Conservation (phyloP, 2,888 invertebrate genomes). For the Cryptops parisi region DNA sequence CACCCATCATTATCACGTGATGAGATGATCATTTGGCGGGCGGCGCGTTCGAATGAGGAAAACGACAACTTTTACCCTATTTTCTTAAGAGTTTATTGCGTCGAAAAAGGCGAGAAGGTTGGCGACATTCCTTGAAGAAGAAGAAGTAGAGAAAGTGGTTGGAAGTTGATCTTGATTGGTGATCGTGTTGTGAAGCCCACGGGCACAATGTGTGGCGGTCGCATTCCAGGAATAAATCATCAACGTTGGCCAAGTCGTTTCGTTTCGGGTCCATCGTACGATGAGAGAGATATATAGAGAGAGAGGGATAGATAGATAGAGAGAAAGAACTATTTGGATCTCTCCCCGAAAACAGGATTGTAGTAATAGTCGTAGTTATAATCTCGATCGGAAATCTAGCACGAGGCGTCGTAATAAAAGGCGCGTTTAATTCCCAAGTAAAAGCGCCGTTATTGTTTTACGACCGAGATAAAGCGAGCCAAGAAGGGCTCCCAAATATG, state of each 20-base stretch:
- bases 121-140: not conserved
- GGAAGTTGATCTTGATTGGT: not conserved
- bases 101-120: not conserved
- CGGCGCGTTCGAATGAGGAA: too few species aligned
- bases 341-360: too few species aligned
- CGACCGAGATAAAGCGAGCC: slow-evolving; percentile 6
- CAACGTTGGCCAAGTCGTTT: not conserved
- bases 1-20: too few species aligned
- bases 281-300: not conserved
- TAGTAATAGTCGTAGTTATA: too few species aligned
- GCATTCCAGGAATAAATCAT: not conserved
- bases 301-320: not conserved
- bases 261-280: not conserved
- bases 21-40: too few species aligned
- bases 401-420: slow-evolving; percentile 4
- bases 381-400: slow-evolving; percentile 9
- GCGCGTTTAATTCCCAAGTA: slow-evolving; percentile 6
- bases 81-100: too few species aligned
- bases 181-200: not conserved
- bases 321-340: too few species aligned
- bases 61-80: too few species aligned
- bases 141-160: not conserved
- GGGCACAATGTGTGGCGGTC: not conserved
- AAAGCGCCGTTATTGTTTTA: slow-evolving; percentile 11
- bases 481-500: slow-evolving; percentile 8